phyloP scores from a whole-genome alignment of 2,797 vertebrate genomes.

The Salmo trutta region DNA sequence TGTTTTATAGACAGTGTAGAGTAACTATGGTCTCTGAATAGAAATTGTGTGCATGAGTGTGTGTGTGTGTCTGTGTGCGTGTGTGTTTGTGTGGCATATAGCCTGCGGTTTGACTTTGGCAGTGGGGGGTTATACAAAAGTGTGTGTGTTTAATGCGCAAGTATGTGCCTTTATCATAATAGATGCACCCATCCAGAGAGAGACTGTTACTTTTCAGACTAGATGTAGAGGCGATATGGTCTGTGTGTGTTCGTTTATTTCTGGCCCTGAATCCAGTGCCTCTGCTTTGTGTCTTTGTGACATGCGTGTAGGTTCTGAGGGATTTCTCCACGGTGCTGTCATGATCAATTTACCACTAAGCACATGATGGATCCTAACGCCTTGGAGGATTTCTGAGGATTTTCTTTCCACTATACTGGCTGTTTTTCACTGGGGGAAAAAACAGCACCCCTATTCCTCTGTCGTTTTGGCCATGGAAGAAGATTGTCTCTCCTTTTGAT shows the following conservation, averaged over 20 bases:
- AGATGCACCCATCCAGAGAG: not conserved
- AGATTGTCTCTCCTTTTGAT: constrained; percentile 57
- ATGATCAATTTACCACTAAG: constrained; percentile 76
- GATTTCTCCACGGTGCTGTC: constrained; percentile 64
- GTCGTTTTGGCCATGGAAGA: constrained; percentile 50
- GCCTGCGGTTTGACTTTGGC: constrained; percentile 26
- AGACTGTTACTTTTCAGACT: not conserved
- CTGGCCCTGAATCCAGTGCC: constrained; percentile 49
- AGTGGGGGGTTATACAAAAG: not conserved
- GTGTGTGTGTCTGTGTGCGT: constrained; percentile 28
- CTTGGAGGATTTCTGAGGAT: constrained; percentile 71
- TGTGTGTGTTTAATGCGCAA: too few species aligned
- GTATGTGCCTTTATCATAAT: not conserved
- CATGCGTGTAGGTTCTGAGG: constrained; percentile 66
- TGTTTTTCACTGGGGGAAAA: constrained; percentile 52
- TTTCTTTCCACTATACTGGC: constrained; percentile 47
- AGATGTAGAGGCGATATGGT: too few species aligned
- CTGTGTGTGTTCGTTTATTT: constrained; percentile 10
- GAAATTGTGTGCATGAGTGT: constrained; percentile 35
- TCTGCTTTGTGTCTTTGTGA: constrained; percentile 67
- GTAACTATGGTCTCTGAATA: constrained; percentile 2
- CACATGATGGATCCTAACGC: constrained; percentile 72
- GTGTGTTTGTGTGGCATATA: constrained; percentile 22
- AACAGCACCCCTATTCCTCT: constrained; percentile 67
- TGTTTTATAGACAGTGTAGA: constrained; percentile 29